These are phyloP conservation scores for Dipodomys ordii DNA, from an alignment of 2,113 vertebrate species.

Conservation along the genomic window DNA sequence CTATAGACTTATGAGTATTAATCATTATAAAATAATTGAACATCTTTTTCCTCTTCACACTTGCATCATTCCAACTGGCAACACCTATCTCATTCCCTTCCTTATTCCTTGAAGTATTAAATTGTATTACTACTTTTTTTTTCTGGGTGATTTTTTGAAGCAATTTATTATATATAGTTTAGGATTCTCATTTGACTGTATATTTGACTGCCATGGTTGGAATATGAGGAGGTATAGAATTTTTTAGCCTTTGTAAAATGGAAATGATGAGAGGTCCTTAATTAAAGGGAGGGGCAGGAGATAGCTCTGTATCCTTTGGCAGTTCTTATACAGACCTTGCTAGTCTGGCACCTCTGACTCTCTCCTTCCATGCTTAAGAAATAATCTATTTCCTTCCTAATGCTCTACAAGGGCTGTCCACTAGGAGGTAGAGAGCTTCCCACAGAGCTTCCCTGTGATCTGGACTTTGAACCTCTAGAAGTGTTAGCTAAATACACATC, in stretches of 20 bases:
- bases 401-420: too few relatives aligned
- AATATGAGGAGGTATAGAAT: too few relatives aligned
- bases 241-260: neutral
- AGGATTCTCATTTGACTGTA: neutral
- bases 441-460: neutral
- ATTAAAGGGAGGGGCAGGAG: neutral
- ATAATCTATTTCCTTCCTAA: too few relatives aligned
- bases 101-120: neutral
- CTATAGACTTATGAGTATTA: neutral
- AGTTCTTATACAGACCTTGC: neutral
- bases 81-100: neutral
- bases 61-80: neutral
- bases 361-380: neutral
- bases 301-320: neutral
- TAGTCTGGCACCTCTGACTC: rapidly evolving
- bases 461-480: neutral
- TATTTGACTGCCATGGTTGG: neutral
- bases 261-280: too few relatives aligned
- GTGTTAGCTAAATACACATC: neutral
- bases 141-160: neutral
- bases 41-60: neutral
- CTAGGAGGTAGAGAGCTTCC: neutral
- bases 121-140: neutral
- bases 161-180: neutral
- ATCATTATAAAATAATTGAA: neutral